phyloP scores from a whole-genome alignment of 2,888 invertebrate species.

The Oscheius sp. region DNA sequence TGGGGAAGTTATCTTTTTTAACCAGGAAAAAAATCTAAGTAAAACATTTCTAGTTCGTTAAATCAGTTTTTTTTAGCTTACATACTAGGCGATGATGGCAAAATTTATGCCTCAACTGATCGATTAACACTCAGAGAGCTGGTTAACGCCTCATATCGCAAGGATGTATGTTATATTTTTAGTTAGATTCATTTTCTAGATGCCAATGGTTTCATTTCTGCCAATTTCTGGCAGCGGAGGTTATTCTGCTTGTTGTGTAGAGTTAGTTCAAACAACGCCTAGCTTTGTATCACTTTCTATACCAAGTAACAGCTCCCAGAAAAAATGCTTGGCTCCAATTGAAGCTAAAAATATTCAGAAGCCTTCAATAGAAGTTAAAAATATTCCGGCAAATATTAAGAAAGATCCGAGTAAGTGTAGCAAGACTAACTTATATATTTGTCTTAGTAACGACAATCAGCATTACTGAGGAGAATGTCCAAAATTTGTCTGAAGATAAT shows the following conservation, averaged over 20 bases:
- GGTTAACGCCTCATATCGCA: not conserved
- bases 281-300: too few relatives aligned
- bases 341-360: not conserved
- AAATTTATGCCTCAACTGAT: slow-evolving; percentile 1
- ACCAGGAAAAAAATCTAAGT: too few relatives aligned
- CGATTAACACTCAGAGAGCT: not conserved
- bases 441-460: not conserved
- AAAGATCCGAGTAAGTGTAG: too few relatives aligned
- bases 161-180: not conserved
- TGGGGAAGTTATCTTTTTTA: too few relatives aligned
- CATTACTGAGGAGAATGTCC: not conserved
- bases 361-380: not conserved
- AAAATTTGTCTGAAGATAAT: not conserved
- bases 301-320: too few relatives aligned
- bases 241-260: not conserved
- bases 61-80: not conserved
- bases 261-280: not conserved
- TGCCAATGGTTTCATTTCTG: not conserved
- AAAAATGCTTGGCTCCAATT: not conserved
- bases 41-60: too few relatives aligned
- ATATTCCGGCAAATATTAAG: not conserved
- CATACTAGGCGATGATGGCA: not conserved
- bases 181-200: not conserved
- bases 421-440: not conserved
- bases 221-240: not conserved